Conservation (phyloP, 2,113 vertebrate genomes). For the Nibea coibor region DNA sequence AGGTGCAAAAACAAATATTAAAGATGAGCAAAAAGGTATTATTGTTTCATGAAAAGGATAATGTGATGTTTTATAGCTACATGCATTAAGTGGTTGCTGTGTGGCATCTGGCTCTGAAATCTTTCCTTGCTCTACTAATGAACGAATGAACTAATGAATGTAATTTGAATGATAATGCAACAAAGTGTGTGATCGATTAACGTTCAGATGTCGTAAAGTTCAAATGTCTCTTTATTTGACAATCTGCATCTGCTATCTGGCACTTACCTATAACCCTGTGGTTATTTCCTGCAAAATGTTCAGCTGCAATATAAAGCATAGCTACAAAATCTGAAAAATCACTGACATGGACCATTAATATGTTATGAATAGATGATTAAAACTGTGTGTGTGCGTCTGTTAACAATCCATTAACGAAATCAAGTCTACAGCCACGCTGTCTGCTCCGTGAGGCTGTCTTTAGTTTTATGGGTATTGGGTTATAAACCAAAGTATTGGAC, state of each 20-base stretch:
- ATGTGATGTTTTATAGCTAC: background rate
- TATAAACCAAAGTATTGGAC: background rate
- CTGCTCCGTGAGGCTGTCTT: background rate
- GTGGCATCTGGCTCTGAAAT: background rate
- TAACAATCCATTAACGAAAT: slow-evolving; percentile 6
- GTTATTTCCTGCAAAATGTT: background rate
- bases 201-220: background rate
- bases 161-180: too few species aligned
- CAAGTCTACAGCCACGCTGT: background rate
- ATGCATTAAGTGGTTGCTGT: background rate
- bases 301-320: background rate
- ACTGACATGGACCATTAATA: background rate
- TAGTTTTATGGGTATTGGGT: background rate
- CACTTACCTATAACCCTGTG: background rate
- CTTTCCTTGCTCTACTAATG: background rate
- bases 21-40: background rate
- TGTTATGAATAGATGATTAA: background rate
- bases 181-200: background rate
- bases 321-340: slow-evolving; percentile 20
- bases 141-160: background rate
- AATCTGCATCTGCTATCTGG: background rate
- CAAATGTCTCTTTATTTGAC: background rate
- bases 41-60: background rate
- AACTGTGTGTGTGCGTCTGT: slow-evolving; percentile 12
- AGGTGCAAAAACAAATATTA: background rate